Conservation (phyloP, 1,140 invertebrate species). For the Glossosoma conforme region DNA sequence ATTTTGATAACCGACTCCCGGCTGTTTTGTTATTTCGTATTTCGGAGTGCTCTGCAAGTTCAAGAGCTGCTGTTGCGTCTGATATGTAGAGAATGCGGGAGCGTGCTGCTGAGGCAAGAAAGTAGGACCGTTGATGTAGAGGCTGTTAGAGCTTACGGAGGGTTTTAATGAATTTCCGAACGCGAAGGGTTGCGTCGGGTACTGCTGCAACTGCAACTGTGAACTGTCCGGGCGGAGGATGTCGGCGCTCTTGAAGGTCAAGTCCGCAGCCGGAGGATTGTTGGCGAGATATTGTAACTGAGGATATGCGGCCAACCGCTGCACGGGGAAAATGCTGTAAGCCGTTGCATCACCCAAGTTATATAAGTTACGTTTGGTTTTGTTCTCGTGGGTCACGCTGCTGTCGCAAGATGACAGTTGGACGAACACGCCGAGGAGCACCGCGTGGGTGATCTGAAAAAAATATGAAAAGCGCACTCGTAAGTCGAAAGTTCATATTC, state of each 20-base stretch:
- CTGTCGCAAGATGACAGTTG: conserved; percentile 10
- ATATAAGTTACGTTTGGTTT: conserved; percentile 23
- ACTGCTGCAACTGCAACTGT: conserved; percentile 5
- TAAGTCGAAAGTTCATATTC: neutral
- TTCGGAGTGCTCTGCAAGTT: no score
- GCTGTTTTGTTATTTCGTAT: no score
- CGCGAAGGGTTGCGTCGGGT: conserved; percentile 2
- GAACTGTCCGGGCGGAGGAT: neutral
- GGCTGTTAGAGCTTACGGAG: conserved; percentile 6
- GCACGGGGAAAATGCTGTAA: conserved; percentile 19
- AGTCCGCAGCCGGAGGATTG: conserved; percentile 16
- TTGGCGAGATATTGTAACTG: conserved; percentile 7
- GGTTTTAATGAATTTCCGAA: conserved; percentile 2
- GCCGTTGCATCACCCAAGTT: conserved; percentile 17
- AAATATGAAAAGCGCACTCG: neutral
- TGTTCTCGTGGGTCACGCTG: conserved; percentile 17
- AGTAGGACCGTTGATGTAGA: conserved; percentile 7
- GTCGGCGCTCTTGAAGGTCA: conserved; percentile 18
- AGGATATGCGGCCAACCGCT: conserved; percentile 15
- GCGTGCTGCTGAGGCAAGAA: no score
- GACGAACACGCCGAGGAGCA: conserved; percentile 9
- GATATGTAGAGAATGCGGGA: no score
- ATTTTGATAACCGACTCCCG: conserved; percentile 15
- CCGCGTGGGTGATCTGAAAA: conserved; percentile 15
- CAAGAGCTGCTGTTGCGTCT: no score